phyloP scores from a whole-genome alignment of 2,797 vertebrate species.

The Coregonus sp. region DNA sequence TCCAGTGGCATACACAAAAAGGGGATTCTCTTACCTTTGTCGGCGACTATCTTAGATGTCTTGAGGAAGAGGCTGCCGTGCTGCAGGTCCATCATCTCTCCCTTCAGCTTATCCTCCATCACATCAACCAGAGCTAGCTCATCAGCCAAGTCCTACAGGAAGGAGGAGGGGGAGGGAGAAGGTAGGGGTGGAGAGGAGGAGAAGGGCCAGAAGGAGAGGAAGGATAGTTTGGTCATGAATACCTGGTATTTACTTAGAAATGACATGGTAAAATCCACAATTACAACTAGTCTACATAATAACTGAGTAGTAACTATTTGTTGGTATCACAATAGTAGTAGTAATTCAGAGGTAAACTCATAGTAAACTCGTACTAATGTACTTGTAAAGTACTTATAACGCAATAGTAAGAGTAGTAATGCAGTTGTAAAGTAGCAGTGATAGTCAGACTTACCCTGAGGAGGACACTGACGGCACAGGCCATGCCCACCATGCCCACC shows the following conservation, averaged over 20 bases:
- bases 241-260: no score
- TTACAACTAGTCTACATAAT: no score
- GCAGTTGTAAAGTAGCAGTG: not conserved
- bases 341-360: not conserved
- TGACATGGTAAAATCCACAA: no score
- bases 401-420: not conserved
- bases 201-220: no score
- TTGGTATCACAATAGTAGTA: not conserved
- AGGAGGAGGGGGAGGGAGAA: not conserved
- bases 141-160: conserved; percentile 83
- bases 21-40: conserved; percentile 80
- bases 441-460: conserved; percentile 78
- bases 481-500: conserved; percentile 95
- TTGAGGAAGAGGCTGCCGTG: conserved; percentile 94
- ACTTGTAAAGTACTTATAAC: not conserved
- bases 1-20: not conserved
- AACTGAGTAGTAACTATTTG: no score
- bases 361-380: no score
- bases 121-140: conserved; percentile 95
- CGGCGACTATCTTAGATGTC: conserved; percentile 89
- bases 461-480: conserved; percentile 90
- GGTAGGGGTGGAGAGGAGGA: no score
- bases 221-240: no score
- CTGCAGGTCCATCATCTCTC: conserved; percentile 96
- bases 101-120: conserved; percentile 92